Percentiles rank a stretch among this genome's conserved stretches.
Evolutionary conservation across 2,113 vertebrate genomes (phyloP).

Genomic region (Campylomormyrus numenius): DNA sequence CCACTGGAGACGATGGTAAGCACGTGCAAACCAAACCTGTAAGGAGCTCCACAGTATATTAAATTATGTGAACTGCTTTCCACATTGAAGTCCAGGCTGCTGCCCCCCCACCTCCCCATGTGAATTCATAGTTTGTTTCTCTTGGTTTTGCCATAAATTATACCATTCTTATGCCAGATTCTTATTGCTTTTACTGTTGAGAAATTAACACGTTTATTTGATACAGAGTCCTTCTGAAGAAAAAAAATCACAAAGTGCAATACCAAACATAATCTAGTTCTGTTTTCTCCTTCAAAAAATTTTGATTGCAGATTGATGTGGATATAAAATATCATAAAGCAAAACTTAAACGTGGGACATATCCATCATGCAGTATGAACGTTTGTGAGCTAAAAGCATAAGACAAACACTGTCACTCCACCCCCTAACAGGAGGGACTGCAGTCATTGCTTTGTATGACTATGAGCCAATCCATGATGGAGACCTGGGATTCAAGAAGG

Average conservation of each 20-base stretch:
- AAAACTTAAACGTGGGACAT: not conserved
- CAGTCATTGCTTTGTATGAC: conserved; percentile 61
- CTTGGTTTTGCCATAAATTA: not conserved
- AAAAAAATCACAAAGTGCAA: not conserved
- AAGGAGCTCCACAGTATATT: not conserved
- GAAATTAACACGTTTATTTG: not conserved
- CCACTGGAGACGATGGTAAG: conserved; percentile 2
- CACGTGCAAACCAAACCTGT: not conserved
- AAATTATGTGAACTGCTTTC: not conserved
- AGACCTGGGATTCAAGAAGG: conserved; percentile 70
- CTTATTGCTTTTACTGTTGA: not conserved
- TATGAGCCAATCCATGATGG: conserved; percentile 60
- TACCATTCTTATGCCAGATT: not conserved
- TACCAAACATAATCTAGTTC: not conserved
- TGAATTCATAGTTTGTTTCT: not conserved
- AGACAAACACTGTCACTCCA: not conserved
- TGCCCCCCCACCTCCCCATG: not conserved
- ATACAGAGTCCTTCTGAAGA: not conserved
- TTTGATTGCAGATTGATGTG: not conserved
- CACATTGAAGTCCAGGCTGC: not conserved
- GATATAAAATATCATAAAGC: not conserved
- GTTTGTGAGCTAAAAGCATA: not conserved
- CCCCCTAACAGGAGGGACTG: not conserved
- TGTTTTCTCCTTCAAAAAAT: not conserved
- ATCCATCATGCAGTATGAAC: not conserved